Evolutionary conservation across 2,888 invertebrate genomes (phyloP).

Genomic region (Lithophane ornitopus): DNA sequence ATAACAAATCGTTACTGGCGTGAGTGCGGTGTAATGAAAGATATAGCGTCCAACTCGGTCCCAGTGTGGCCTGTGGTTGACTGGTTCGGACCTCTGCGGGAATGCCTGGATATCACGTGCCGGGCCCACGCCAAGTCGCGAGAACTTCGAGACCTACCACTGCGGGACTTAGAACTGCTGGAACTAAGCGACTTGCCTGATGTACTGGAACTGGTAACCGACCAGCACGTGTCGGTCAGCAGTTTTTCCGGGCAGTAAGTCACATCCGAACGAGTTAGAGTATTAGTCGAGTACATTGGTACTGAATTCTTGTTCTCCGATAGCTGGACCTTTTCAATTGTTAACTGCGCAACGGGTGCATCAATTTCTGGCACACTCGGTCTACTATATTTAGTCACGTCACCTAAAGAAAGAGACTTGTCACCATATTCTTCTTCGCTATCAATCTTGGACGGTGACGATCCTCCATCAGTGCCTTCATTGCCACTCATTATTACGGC

Average conservation of each 20-base stretch:
- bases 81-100: slow-evolving; percentile 37
- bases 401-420: slow-evolving; percentile 37
- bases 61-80: slow-evolving; percentile 73
- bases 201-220: slow-evolving; percentile 72
- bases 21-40: slow-evolving; percentile 76
- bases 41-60: slow-evolving; percentile 76
- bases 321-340: slow-evolving; percentile 67
- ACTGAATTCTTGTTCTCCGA: slow-evolving; percentile 46
- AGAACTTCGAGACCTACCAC: slow-evolving; percentile 71
- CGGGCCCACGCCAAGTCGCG: slow-evolving; percentile 82
- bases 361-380: slow-evolving; percentile 83
- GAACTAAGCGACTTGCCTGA: slow-evolving; percentile 74
- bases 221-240: slow-evolving; percentile 76
- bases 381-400: slow-evolving; percentile 57
- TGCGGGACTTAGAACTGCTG: slow-evolving; percentile 75
- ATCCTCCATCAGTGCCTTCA: slow-evolving; percentile 59
- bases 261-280: slow-evolving; percentile 73
- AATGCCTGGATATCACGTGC: slow-evolving; percentile 74
- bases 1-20: slow-evolving; percentile 68
- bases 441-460: slow-evolving; percentile 58
- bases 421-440: slow-evolving; percentile 60
- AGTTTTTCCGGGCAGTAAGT: slow-evolving; percentile 69
- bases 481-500: slow-evolving; percentile 79
- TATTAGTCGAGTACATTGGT: slow-evolving; percentile 77
- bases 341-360: slow-evolving; percentile 81